Percentiles rank a stretch among this genome's conserved stretches.
phyloP scores from a whole-genome alignment of 2,797 vertebrate genomes.

The Otus scops region DNA sequence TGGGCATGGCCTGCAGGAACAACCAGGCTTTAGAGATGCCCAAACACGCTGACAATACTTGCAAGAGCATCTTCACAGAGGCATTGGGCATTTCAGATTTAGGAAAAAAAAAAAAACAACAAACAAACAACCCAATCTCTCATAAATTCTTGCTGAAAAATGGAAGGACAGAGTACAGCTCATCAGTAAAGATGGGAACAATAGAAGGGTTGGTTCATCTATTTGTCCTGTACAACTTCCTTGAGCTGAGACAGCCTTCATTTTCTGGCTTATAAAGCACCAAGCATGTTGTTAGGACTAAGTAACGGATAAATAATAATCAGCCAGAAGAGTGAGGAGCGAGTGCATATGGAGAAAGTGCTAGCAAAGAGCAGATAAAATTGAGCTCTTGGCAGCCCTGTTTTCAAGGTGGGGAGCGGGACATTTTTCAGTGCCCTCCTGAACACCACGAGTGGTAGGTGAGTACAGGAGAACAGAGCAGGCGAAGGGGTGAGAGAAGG shows the following conservation, averaged over 20 bases:
- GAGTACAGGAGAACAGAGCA: background rate
- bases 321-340: background rate
- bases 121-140: background rate
- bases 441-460: background rate
- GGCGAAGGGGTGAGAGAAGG: background rate
- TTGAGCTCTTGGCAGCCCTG: background rate
- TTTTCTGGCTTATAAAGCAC: background rate
- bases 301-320: background rate
- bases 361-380: background rate
- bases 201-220: background rate
- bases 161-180: background rate
- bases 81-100: background rate
- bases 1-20: background rate
- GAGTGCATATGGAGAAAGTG: background rate
- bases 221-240: background rate
- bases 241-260: background rate
- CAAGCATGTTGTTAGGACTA: background rate
- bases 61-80: background rate
- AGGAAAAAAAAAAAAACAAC: fast-evolving
- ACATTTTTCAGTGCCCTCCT: background rate
- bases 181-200: background rate
- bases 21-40: background rate
- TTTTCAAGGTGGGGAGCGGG: background rate
- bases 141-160: background rate
- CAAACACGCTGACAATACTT: background rate